Percentiles rank a stretch among this genome's conserved stretches.
Conservation (phyloP, 1,140 invertebrate genomes). For the Steinernema khuongi region DNA sequence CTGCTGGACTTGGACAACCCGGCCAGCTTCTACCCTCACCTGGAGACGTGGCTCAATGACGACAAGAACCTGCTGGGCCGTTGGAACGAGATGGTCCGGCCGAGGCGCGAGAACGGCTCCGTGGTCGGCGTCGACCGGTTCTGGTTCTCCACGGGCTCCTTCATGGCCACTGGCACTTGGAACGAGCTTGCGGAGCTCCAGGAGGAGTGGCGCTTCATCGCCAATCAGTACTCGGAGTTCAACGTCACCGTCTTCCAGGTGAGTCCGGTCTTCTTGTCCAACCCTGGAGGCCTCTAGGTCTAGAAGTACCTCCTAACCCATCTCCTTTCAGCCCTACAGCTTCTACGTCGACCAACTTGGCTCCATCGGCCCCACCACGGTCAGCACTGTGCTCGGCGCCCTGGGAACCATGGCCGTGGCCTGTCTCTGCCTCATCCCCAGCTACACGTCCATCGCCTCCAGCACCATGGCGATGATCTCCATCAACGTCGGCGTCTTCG, state of each 20-base stretch:
- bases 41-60: constrained; percentile 34
- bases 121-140: constrained; percentile 38
- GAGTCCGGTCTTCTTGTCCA: neutral
- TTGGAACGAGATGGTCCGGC: constrained; percentile 38
- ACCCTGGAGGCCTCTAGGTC: neutral
- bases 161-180: constrained; percentile 24
- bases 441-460: constrained; percentile 34
- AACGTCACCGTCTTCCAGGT: constrained; percentile 43
- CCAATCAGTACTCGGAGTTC: constrained; percentile 21
- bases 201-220: constrained; percentile 32
- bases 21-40: constrained; percentile 30
- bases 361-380: constrained; percentile 33
- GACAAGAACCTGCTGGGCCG: constrained; percentile 29
- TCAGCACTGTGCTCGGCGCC: constrained; percentile 36
- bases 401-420: constrained; percentile 38
- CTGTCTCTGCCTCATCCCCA: constrained; percentile 39
- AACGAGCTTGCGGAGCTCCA: constrained; percentile 24
- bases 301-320: neutral
- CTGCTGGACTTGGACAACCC: constrained; percentile 27
- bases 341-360: constrained; percentile 43
- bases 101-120: constrained; percentile 26
- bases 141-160: constrained; percentile 39
- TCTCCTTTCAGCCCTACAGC: constrained; percentile 33
- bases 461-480: constrained; percentile 38
- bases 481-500: constrained; percentile 40